phyloP scores from a whole-genome alignment of 1,140 invertebrate species.

The Subanguina moxae region DNA sequence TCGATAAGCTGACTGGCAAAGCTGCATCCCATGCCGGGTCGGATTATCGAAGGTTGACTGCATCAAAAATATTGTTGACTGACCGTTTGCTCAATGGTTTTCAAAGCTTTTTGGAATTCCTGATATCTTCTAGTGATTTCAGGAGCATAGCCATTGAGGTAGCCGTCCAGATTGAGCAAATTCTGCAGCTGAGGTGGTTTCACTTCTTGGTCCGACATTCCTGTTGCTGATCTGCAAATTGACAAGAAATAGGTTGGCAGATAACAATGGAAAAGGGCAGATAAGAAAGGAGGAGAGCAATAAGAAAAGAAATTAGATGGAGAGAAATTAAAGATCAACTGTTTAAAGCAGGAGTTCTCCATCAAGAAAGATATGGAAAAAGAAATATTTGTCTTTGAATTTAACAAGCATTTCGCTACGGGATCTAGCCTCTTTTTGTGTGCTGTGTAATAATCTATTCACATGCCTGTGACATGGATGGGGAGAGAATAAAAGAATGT shows the following conservation, averaged over 20 bases:
- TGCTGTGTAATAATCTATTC: too few relatives aligned
- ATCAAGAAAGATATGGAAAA: too few relatives aligned
- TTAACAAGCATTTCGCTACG: too few relatives aligned
- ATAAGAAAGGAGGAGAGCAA: neutral
- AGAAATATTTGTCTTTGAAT: too few relatives aligned
- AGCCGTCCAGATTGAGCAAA: conserved; percentile 53
- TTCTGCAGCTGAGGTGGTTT: conserved; percentile 48
- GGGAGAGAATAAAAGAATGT: too few relatives aligned
- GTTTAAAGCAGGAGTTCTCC: too few relatives aligned
- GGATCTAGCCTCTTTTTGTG: too few relatives aligned
- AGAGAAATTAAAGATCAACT: neutral
- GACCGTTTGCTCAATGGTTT: conserved; percentile 41
- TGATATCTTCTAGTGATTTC: conserved; percentile 54
- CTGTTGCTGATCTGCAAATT: neutral
- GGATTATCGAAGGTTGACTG: neutral
- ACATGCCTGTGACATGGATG: too few relatives aligned
- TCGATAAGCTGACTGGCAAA: too few relatives aligned
- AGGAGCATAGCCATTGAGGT: conserved; percentile 37
- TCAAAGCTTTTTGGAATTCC: conserved; percentile 47
- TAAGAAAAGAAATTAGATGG: neutral
- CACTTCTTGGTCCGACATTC: conserved; percentile 15
- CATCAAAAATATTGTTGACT: conserved; percentile 2
- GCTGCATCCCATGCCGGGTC: neutral
- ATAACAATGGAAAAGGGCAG: neutral
- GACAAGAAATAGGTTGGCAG: too few relatives aligned